These are phyloP conservation scores for Clitarchus hookeri DNA, from an alignment of 2,888 invertebrate genomes.

Conservation along the genomic window DNA sequence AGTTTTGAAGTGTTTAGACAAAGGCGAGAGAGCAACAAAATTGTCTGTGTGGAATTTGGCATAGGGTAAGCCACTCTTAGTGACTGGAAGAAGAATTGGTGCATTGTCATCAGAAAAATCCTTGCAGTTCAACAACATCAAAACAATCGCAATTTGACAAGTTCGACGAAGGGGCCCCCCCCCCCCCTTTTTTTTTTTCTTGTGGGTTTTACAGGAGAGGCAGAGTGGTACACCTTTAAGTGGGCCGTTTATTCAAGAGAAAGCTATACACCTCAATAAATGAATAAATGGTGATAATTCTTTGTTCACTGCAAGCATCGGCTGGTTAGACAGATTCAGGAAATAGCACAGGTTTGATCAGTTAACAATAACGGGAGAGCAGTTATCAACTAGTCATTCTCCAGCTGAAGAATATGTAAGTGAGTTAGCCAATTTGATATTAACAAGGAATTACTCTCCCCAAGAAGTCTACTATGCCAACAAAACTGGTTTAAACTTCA, in stretches of 20 bases:
- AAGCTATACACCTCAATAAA: background rate
- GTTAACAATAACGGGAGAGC: background rate
- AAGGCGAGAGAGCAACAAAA: background rate
- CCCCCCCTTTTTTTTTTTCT: constrained; percentile 4
- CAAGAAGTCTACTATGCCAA: constrained; percentile 45
- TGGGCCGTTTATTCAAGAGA: background rate
- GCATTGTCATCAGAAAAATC: background rate
- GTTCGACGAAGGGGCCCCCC: constrained; percentile 3
- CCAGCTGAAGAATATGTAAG: background rate
- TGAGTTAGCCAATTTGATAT: background rate
- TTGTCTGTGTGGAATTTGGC: background rate
- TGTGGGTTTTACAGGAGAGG: background rate
- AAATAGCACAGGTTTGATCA: background rate
- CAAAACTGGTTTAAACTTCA: constrained; percentile 45
- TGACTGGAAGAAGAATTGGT: constrained; percentile 6
- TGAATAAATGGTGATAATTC: background rate
- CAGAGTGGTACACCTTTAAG: constrained; percentile 12
- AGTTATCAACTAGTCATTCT: background rate
- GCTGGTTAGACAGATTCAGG: background rate
- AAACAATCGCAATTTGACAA: background rate
- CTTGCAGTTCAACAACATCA: too few relatives aligned
- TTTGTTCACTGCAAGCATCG: constrained; percentile 10
- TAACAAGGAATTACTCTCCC: background rate
- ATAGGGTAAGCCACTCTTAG: background rate
- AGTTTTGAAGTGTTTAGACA: background rate